These are phyloP conservation scores for Lycia hirtaria DNA, from an alignment of 2,888 invertebrate genomes.

Conservation along the genomic window DNA sequence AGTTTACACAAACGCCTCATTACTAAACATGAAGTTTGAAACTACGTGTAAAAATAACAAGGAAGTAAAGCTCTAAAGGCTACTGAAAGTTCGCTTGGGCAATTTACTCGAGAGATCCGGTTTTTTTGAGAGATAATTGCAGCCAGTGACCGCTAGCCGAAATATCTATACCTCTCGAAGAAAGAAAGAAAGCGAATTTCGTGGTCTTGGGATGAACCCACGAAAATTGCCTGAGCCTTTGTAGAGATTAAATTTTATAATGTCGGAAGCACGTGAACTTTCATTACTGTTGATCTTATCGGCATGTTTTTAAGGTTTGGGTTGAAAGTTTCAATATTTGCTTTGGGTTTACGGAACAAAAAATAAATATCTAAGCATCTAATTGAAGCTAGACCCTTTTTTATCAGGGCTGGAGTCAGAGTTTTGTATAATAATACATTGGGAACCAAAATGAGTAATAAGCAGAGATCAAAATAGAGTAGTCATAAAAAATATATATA, in stretches of 20 bases:
- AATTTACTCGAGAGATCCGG: no score
- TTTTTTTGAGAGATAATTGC: no score
- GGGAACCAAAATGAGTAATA: neutral
- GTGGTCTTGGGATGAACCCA: no score
- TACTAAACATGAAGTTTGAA: neutral
- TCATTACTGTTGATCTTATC: constrained; percentile 24
- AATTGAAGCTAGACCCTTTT: constrained; percentile 14
- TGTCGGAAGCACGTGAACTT: constrained; percentile 22
- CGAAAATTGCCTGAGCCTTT: constrained; percentile 12
- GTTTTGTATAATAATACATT: neutral
- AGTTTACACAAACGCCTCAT: neutral
- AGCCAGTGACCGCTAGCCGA: no score
- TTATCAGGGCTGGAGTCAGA: constrained; percentile 15
- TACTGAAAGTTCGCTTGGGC: no score
- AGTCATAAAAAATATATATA: no score
- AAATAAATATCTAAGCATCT: constrained; percentile 8
- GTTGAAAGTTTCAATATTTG: constrained; percentile 22
- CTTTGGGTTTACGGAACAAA: constrained; percentile 10
- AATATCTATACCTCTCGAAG: no score
- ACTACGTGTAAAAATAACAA: neutral
- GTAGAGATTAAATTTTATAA: constrained; percentile 14
- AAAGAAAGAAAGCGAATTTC: no score
- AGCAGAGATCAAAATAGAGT: neutral
- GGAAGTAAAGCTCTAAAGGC: neutral
- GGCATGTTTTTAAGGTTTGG: constrained; percentile 12